Evolutionary conservation across 2,113 vertebrate species (phyloP), one percentile per base, ranked within the genome.

Genomic region (Anarrhichthys ocellatus): DNA sequence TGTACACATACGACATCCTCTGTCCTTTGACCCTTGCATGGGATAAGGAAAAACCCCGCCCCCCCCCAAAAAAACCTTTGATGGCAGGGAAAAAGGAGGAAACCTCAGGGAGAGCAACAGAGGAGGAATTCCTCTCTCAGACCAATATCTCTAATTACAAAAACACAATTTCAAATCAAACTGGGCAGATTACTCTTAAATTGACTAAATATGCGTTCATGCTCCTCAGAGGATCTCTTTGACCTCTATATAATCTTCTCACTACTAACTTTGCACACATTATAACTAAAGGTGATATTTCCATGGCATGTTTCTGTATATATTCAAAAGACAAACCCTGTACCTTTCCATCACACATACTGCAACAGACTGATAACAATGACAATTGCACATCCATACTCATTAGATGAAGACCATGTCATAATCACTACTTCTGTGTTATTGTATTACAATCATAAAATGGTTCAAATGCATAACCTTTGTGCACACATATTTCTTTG

Each of bases 401-500:
- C 44, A 7, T 22, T 1, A 32, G 9, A 27, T 76, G 34, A 56
- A 42, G 27, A 66, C 17, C 2, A 2, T 9, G 40, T 34, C 11
- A 24, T n/a, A 13, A 34, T 5, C 9, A 46, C 42, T 74, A 17
- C 15, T 4, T 50, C 17, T 61, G 13, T 54, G 38, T 56, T 54
- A 5, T n/a, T 59, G 18, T 38, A 27, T 9, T 32, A 9, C 13
- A 36, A 17, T 46, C n/a, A 22, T 20, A 5, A 50, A 44, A 42
- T 52, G 22, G 36, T 7, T 56, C 13, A 9, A 62, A 2, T 78
- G 4, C 6, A 8, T 63, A 32, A 70, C 14, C 0, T 20, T 29
- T 62, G 10, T 74, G n/a, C 10, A 59, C 17, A 20, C 11, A 7
- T 75, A 27, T 73, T 63, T 76, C 17, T 71, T 58, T 61, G 11